These are phyloP conservation scores for Drosophila subquinaria DNA, from an alignment of 2,888 invertebrate species.

Conservation along the genomic window DNA sequence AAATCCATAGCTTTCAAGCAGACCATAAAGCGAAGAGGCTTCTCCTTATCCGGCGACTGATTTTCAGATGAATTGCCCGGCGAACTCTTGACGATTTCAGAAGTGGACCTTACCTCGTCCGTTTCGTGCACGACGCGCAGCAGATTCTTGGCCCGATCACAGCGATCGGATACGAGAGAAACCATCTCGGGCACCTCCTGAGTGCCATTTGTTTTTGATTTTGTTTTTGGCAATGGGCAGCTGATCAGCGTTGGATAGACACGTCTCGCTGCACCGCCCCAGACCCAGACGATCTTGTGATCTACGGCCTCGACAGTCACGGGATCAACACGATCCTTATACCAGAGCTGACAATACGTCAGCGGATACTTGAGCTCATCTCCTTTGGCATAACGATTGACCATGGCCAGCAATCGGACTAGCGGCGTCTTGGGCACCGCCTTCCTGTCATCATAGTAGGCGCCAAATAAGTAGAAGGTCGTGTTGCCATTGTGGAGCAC, in stretches of 20 bases:
- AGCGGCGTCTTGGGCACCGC: conserved; percentile 92
- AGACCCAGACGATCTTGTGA: conserved; percentile 96
- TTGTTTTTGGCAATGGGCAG: conserved; percentile 90
- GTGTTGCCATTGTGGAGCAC: conserved; percentile 91
- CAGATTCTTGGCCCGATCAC: conserved; percentile 93
- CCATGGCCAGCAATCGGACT: conserved; percentile 93
- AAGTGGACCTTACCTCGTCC: conserved; percentile 71
- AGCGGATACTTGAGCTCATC: conserved; percentile 40
- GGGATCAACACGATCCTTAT: conserved; percentile 91
- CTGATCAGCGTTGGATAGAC: conserved; percentile 95
- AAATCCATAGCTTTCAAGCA: conserved; percentile 91
- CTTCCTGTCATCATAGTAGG: conserved; percentile 93
- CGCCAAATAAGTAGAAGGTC: conserved; percentile 94
- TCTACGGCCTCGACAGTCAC: conserved; percentile 91
- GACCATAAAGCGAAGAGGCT: conserved; percentile 31
- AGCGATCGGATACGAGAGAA: conserved; percentile 92
- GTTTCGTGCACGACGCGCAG: conserved; percentile 92
- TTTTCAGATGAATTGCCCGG: not conserved
- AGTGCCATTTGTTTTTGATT: conserved; percentile 70
- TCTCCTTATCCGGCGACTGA: not conserved
- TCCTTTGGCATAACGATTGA: conserved; percentile 91
- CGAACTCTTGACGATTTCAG: not conserved
- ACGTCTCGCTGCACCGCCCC: conserved; percentile 94
- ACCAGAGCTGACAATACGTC: conserved; percentile 95
- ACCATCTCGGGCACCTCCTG: conserved; percentile 86